Base-by-base conservation (phyloP, 35 echinoderm and acorn worm species). In the Eucidaris tribuloides region DNA sequence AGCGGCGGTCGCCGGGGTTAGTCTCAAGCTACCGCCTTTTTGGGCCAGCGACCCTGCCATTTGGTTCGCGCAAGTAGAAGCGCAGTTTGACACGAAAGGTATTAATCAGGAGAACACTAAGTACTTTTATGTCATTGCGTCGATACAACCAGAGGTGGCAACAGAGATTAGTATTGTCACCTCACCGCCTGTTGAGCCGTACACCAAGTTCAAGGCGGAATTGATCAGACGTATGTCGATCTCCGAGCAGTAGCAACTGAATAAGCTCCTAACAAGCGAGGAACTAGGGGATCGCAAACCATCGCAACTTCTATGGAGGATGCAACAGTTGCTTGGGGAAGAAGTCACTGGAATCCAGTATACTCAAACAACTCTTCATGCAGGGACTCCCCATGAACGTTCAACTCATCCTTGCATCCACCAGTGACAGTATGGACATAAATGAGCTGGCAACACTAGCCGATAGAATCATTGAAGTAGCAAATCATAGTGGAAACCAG, bases 1-100 rank as follows among this genome's bases (percentile, higher is more conserved):
- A 80, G 50, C 44, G 15, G 49, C 3, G n/a, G 82, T 54, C 4
- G 66, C 71, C 17, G 81, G 84, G 0, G 59, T 65, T 34, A n/a
- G n/a, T n/a, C 7, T 91, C 0, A 91, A 91, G 60, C 42, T 91
- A 39, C 89, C 78, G 0, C 77, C 90, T 17, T 82, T 52, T 56
- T 92, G 89, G 89, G 83, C 71, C 5, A 79, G 60, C 37, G 89
- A 92, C 41, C 88, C 88, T 3, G 2, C 40, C 3, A n/a, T 90
- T 4, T 92, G 89, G 89, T 92, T 86, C 76, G 57, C 45, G 4
- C 44, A 85, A 58, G 76, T 86, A 0, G 83, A 92, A 57, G 83
- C 82, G 0, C 79, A 68, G 5, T 92, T 92, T 58, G 44, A 42
- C 0, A 92, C 89, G 11, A 54, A 83, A 6, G 11, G 49, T 6